phyloP scores from a whole-genome alignment of 2,888 invertebrate genomes.

The Parochlus steinenii region DNA sequence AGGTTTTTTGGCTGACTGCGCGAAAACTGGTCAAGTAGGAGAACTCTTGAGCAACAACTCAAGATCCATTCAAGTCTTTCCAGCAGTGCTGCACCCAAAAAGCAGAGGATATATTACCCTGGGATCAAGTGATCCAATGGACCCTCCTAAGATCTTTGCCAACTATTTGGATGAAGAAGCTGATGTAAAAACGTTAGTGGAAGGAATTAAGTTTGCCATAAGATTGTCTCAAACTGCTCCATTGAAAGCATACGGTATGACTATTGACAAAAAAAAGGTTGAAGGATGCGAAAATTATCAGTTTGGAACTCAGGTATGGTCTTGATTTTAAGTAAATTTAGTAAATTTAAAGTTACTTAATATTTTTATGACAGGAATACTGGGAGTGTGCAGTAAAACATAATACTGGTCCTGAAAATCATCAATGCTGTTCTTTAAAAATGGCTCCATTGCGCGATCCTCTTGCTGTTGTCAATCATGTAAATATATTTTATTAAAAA shows the following conservation, averaged over 20 bases:
- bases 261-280: slow-evolving; percentile 54
- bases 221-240: slow-evolving; percentile 52
- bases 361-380: slow-evolving; percentile 37
- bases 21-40: slow-evolving; percentile 72
- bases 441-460: slow-evolving; percentile 59
- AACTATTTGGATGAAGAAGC: slow-evolving; percentile 43
- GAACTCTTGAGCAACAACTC: slow-evolving; percentile 53
- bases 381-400: slow-evolving; percentile 55
- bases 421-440: slow-evolving; percentile 67
- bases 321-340: slow-evolving; percentile 39
- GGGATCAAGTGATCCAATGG: slow-evolving; percentile 54
- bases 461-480: slow-evolving; percentile 56
- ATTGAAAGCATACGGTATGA: slow-evolving; percentile 49
- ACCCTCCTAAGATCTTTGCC: slow-evolving; percentile 69
- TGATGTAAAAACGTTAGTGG: slow-evolving; percentile 63
- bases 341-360: slow-evolving; percentile 36
- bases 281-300: slow-evolving; percentile 55
- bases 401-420: slow-evolving; percentile 65
- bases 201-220: slow-evolving; percentile 67
- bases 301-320: slow-evolving; percentile 37
- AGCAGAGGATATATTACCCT: slow-evolving; percentile 66
- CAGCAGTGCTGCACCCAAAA: slow-evolving; percentile 70
- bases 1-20: slow-evolving; percentile 71
- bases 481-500: no score
- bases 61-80: slow-evolving; percentile 55